Conservation (phyloP, 2,113 vertebrate genomes). For the Osmerus mordax region DNA sequence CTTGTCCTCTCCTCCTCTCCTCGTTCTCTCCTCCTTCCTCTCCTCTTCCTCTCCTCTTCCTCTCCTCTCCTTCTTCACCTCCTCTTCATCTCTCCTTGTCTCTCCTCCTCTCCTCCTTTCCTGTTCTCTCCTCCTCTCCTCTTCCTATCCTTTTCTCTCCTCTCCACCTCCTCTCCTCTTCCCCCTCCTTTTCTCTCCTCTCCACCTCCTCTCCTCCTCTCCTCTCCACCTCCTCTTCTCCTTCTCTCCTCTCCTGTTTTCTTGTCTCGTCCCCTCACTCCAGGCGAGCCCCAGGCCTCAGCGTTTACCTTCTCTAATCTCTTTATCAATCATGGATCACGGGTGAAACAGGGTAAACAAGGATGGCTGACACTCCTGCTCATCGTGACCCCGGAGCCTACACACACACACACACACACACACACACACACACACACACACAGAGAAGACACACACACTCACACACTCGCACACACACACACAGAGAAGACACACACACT, state of each 20-base stretch:
- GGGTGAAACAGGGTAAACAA: not conserved
- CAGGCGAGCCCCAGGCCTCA: not conserved
- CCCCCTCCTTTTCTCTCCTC: not conserved
- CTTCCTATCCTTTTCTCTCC: not conserved
- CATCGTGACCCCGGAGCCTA: too few species aligned
- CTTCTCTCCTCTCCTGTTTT: not conserved
- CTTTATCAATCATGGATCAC: conserved; percentile 2
- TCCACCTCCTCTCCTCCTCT: not conserved
- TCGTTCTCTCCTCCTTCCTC: not conserved
- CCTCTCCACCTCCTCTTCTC: too few species aligned
- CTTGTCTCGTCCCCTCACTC: not conserved
- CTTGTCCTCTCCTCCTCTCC: not conserved
- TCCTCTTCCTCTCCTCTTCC: conserved; percentile 10
- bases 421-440: too few species aligned
- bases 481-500: too few species aligned
- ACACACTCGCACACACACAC: not conserved
- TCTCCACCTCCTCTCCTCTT: not conserved
- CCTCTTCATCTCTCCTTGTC: not conserved
- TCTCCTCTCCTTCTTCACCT: not conserved
- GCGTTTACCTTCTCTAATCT: not conserved
- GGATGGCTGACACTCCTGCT: not conserved
- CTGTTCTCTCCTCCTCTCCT: not conserved
- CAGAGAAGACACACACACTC: too few species aligned
- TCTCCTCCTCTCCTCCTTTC: not conserved
- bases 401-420: too few species aligned